phyloP scores from a whole-genome alignment of 2,113 vertebrate genomes.

The Notothenia rossii region DNA sequence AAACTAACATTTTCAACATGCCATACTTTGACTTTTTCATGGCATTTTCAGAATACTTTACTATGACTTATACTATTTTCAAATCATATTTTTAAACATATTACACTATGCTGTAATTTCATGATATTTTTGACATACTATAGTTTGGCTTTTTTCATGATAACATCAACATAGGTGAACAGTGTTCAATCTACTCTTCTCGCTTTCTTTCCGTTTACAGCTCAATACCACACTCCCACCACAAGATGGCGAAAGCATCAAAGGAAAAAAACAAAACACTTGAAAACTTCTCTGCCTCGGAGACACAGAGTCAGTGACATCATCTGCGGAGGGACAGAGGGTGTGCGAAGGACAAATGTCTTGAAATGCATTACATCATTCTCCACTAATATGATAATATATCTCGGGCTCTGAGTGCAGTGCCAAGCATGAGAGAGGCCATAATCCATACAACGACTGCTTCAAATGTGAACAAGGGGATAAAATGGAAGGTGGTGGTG shows the following conservation, averaged over 20 bases:
- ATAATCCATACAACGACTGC: slow-evolving; percentile 68
- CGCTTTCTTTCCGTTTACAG: background rate
- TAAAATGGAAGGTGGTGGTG: slow-evolving; percentile 59
- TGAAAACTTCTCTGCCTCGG: slow-evolving; percentile 44
- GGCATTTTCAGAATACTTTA: no score
- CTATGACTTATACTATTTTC: no score
- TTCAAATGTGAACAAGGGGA: slow-evolving; percentile 67
- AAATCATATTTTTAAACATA: no score
- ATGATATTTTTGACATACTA: no score
- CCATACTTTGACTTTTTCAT: no score
- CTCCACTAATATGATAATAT: slow-evolving; percentile 79
- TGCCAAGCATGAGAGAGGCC: slow-evolving; percentile 71
- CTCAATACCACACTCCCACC: background rate
- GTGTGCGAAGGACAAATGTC: slow-evolving; percentile 82
- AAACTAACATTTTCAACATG: no score
- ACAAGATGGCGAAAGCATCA: slow-evolving; percentile 63
- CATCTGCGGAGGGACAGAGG: slow-evolving; percentile 77
- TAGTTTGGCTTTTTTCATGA: no score
- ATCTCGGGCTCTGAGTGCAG: slow-evolving; percentile 57
- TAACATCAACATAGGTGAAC: no score
- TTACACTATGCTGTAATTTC: no score
- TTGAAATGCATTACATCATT: slow-evolving; percentile 80
- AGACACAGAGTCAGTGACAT: slow-evolving; percentile 74
- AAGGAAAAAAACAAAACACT: background rate
- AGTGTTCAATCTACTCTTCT: slow-evolving; percentile 20